Percentiles rank a stretch among this genome's conserved stretches.
phyloP scores from a whole-genome alignment of 35 echinoderm and acorn worm species.

The Heliocidaris erythrogramma region DNA sequence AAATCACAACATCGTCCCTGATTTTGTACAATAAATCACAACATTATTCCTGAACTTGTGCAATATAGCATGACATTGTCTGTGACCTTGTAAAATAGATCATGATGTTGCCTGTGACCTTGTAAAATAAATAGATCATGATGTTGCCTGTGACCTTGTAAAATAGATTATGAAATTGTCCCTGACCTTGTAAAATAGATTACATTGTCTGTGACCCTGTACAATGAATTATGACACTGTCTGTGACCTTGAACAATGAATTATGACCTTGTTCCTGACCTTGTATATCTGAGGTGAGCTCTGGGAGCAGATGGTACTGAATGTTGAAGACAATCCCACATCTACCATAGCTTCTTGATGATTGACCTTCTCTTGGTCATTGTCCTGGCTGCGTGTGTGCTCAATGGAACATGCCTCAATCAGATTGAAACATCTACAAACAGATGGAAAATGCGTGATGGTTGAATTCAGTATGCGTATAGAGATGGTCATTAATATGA shows the following conservation, averaged over 20 bases:
- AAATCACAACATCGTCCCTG: not conserved
- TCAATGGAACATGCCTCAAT: constrained; percentile 82
- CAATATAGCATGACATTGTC: not conserved
- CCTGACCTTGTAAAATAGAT: no score
- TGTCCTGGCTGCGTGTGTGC: constrained; percentile 67
- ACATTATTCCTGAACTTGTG: no score
- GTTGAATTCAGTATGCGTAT: no score
- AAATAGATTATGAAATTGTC: no score
- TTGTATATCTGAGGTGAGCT: constrained; percentile 81
- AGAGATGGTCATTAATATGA: no score
- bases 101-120: not conserved
- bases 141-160: no score
- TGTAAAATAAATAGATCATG: no score
- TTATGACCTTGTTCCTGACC: constrained; percentile 44
- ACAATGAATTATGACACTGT: no score
- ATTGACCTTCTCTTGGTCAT: constrained; percentile 75
- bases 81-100: not conserved
- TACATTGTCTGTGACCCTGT: no score
- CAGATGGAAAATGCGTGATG: not conserved
- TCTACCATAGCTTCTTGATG: constrained; percentile 78
- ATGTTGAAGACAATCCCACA: constrained; percentile 73
- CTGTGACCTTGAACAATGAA: not conserved
- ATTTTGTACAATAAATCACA: no score
- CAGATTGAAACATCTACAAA: constrained; percentile 85
- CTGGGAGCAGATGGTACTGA: constrained; percentile 80